phyloP scores from a whole-genome alignment of 2,797 vertebrate genomes.

The Poeciliopsis gracilis region DNA sequence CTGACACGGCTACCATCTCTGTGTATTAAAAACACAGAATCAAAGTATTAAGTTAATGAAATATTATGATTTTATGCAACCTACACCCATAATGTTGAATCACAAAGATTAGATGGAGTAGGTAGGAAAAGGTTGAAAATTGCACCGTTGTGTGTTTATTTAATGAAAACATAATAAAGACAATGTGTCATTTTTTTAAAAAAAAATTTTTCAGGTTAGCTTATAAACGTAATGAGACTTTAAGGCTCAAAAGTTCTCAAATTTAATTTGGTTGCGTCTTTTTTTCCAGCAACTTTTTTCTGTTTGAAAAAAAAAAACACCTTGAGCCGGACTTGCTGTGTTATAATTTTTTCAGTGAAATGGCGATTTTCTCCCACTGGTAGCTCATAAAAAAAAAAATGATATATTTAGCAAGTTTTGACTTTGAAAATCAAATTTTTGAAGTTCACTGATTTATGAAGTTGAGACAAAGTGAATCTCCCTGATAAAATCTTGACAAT shows the following conservation, averaged over 20 bases:
- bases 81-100: no score
- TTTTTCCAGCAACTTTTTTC: background rate
- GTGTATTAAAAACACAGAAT: background rate
- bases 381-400: background rate
- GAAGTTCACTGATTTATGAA: no score
- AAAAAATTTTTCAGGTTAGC: background rate
- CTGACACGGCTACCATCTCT: background rate
- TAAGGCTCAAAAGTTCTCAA: background rate
- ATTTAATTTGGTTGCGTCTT: background rate
- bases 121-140: background rate
- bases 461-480: background rate
- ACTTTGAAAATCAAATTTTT: background rate
- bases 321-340: background rate
- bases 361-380: background rate
- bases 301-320: background rate
- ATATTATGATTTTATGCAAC: background rate
- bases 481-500: background rate
- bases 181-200: background rate
- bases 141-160: background rate
- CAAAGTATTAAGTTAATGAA: background rate
- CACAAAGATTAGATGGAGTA: no score
- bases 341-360: background rate
- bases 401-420: background rate
- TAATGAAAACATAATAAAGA: background rate
- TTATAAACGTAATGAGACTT: background rate